A percentile compares a stretch with the other conserved stretches of the same genome.
phyloP scores from a whole-genome alignment of 2,113 vertebrate species.

The Mustelus asterias region DNA sequence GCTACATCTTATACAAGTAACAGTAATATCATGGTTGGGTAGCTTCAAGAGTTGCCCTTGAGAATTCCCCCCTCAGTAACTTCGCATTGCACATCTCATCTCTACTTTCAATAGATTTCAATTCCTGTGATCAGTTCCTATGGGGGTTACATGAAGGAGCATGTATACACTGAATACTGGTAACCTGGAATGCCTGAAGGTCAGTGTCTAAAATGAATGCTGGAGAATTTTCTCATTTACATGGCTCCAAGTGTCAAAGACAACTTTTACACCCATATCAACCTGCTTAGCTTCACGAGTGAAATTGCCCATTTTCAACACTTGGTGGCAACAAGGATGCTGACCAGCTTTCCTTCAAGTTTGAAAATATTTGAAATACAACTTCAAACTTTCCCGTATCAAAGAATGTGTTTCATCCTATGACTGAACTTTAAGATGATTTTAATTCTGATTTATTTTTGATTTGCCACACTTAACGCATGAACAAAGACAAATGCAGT shows the following conservation, averaged over 20 bases:
- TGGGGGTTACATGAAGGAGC: background rate
- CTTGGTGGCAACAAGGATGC: background rate
- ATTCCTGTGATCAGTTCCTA: background rate
- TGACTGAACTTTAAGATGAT: background rate
- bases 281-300: background rate
- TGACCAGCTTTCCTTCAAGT: background rate
- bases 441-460: background rate
- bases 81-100: background rate
- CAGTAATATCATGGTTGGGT: background rate
- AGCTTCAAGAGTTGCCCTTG: background rate
- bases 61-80: background rate
- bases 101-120: conserved; percentile 2
- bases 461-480: background rate
- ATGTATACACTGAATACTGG: background rate
- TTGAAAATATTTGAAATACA: background rate
- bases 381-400: background rate
- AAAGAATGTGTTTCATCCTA: background rate
- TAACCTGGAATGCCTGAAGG: background rate
- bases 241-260: background rate
- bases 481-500: background rate
- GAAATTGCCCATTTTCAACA: background rate
- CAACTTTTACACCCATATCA: background rate
- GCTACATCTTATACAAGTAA: background rate
- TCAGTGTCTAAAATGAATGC: background rate
- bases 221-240: background rate